These are phyloP conservation scores for Platichthys flesus DNA, from an alignment of 2,113 vertebrate genomes.

Conservation along the genomic window DNA sequence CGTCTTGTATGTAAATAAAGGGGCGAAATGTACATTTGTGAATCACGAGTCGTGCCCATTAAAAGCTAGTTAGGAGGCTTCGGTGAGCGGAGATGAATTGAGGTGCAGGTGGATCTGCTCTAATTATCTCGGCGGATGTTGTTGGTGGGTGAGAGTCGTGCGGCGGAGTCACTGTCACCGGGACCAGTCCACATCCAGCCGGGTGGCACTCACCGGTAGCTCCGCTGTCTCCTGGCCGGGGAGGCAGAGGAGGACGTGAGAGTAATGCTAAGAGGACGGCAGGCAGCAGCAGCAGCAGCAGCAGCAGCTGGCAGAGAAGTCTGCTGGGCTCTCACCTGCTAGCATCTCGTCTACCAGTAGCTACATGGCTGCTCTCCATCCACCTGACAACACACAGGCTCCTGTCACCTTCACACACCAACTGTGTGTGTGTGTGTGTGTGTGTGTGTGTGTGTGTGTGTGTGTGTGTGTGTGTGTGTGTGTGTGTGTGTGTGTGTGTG, in stretches of 20 bases:
- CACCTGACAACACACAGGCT: conserved; percentile 17
- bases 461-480: not conserved
- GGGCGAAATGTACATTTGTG: not conserved
- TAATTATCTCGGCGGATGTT: conserved; percentile 31
- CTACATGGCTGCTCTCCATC: conserved; percentile 20
- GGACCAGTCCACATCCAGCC: conserved; percentile 15
- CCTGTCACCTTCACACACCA: conserved; percentile 31
- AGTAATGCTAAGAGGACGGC: conserved; percentile 52
- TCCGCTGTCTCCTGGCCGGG: conserved; percentile 31
- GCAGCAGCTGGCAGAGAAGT: conserved; percentile 12
- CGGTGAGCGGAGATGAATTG: not conserved
- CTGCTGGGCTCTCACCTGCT: not conserved
- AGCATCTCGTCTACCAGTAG: conserved; percentile 36
- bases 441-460: too few species aligned
- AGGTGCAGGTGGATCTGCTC: conserved; percentile 17
- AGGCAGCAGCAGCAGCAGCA: conserved; percentile 8
- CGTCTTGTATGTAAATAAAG: not conserved
- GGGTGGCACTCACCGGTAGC: conserved; percentile 37
- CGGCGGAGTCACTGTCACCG: conserved; percentile 4
- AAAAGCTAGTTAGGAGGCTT: not conserved
- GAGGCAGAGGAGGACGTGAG: conserved; percentile 50
- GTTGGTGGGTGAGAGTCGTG: conserved; percentile 41
- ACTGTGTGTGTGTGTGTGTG: not conserved
- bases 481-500: not conserved
- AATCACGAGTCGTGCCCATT: conserved; percentile 7